Evolutionary conservation across 2,888 invertebrate genomes (phyloP), one percentile per base, ranked within the genome.

Genomic region (Ichneumon xanthorius): DNA sequence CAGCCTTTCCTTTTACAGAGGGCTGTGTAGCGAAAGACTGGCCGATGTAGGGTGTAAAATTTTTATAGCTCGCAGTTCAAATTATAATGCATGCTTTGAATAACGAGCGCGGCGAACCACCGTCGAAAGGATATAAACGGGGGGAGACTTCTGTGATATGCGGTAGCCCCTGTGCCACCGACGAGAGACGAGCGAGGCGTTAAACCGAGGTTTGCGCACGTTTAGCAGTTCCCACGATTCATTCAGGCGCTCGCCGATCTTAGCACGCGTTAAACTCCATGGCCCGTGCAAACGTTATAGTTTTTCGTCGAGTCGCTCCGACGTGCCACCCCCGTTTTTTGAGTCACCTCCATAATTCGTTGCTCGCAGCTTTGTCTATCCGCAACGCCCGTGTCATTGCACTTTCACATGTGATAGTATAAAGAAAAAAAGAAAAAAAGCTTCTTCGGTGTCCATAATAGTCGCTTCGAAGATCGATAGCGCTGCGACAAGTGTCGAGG

Each of bases 201-300:
- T 67, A 67, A 77, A 67, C 53, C 77, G 26, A 77, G 55, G 77
- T 65, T 77, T 85, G 89, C 30, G 70, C 86, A 88, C 89, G 87
- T 89, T 89, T 87, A 87, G 86, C 82, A 85, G 85, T 88, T 90
- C 89, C 87, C 90, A 91, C 89, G 89, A 90, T 90, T 88, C 87
- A 87, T 90, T 80, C 87, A 86, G 37, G 40, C 88, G 84, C 87
- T 78, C 81, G 73, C 67, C 53, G 77, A 77, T 67, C 53, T 67
- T 67, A 22, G 55, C 37, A 33, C 87, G 87, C 87, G 87, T 91
- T 89, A 90, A 91, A 88, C 88, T 91, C 90, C 89, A 90, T 90
- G 90, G 87, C 65, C 89, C 89, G 89, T 90, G 88, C 45, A 89
- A 91, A 88, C 79, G 77, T 53, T 76, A 77, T 22, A 67, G 37